Conservation (phyloP, 1,140 invertebrate genomes). For the Lepidurus packardi region DNA sequence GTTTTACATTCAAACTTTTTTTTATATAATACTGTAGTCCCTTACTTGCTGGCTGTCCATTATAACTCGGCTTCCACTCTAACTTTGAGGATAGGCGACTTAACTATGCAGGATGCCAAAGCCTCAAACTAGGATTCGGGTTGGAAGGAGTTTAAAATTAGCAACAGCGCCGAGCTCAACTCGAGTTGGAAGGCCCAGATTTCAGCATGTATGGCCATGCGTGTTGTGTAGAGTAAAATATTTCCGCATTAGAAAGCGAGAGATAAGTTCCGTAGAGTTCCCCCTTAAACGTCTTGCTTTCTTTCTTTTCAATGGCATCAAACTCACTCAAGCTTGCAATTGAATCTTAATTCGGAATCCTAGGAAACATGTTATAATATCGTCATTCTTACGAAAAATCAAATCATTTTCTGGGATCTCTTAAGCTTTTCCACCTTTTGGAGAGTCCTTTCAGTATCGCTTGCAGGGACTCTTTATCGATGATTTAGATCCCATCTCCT, state of each 20-base stretch:
- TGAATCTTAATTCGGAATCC: not conserved
- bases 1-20: too few species aligned
- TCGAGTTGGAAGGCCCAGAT: slow-evolving; percentile 7
- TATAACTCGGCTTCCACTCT: not conserved
- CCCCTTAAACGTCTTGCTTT: too few species aligned
- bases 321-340: not conserved
- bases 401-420: not conserved
- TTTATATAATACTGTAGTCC: too few species aligned
- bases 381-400: not conserved
- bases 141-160: not conserved
- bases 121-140: not conserved
- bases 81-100: not conserved
- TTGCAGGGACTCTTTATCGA: not conserved
- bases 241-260: too few species aligned
- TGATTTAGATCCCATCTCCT: slow-evolving; percentile 13
- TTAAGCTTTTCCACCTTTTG: not conserved
- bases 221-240: too few species aligned
- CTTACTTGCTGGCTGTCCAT: not conserved
- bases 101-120: not conserved
- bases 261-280: too few species aligned
- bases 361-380: not conserved
- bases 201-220: not conserved
- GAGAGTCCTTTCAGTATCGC: not conserved
- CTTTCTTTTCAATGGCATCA: not conserved
- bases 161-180: slow-evolving; percentile 15